Base-by-base conservation (phyloP, 2,888 invertebrate genomes). In the Caenorhabditis wallacei region DNA sequence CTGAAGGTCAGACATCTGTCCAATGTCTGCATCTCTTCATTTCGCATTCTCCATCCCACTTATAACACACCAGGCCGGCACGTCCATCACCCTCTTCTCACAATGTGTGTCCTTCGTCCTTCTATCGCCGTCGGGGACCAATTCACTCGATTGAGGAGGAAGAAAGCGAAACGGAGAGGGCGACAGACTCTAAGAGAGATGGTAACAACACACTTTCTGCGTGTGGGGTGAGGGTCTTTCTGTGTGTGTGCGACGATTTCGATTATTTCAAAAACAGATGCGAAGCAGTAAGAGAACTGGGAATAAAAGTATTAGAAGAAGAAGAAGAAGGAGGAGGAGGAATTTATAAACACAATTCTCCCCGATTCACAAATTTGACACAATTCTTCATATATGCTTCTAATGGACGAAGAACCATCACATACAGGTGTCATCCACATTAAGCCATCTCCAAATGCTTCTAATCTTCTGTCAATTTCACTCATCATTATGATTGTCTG, bases 231-330 rank as follows among this genome's bases (percentile, higher is more conserved):
- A n/a, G n/a, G 30, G 40, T 43, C 53, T 53, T 7, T 53, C 18
- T 22, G 30, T 57, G 37, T 57, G 35, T 57, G 57, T 35, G 71
- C 40, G 46, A 64, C 79, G 57, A 66, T 64, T 59, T 69, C 70
- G 26, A 57, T 71, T 79, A 37, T 80, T 71, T 80, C 68, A 61
- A 78, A 78, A 78, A 78, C 78, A 78, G 61, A 78, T 76, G 68
- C 68, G 68, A 59, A 43, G 43, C 61, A 66, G 66, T 66, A 66
- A 61, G 61, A 66, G 66, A 68, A 40, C 22, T 48, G 24, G 22
- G 37, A 24, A 24, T n/a, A 30, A 30, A 30, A 30, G 30, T 30
- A 30, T 30, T 5, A 30, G 30, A 30, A 30, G 30, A 8, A 30
- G 30, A 30, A 30, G 30, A 30, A 10, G 54, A 61, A 5, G 51